Conservation (phyloP, 2,113 vertebrate species). For the Paralichthys olivaceus region DNA sequence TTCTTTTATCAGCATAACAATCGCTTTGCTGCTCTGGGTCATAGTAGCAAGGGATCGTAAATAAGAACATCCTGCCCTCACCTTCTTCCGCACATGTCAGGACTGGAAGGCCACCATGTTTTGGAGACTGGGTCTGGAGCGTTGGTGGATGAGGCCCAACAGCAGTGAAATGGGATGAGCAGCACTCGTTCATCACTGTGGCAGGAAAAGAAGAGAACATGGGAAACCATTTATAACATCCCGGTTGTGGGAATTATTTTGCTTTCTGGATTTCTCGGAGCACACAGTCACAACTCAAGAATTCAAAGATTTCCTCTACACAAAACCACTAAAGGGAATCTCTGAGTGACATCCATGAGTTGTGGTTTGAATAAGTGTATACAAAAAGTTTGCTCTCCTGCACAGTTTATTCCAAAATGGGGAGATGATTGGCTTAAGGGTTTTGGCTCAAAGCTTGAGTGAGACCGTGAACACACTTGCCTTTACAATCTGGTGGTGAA, state of each 20-base stretch:
- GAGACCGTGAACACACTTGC: not conserved
- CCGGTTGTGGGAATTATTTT: not conserved
- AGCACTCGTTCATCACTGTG: not conserved
- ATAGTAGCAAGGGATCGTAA: conserved; percentile 52
- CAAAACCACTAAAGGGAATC: not conserved
- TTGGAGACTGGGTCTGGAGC: conserved; percentile 12
- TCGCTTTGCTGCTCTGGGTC: conserved; percentile 48
- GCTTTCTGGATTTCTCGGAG: conserved; percentile 5
- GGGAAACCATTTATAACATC: conserved; percentile 20
- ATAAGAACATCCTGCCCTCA: conserved; percentile 74
- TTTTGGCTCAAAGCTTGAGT: not conserved
- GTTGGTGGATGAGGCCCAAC: not conserved
- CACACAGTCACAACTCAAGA: conserved; percentile 9
- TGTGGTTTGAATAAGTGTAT: not conserved
- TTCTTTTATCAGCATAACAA: conserved; percentile 73
- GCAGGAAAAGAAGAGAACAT: conserved; percentile 28
- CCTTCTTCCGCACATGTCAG: conserved; percentile 53
- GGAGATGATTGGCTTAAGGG: not conserved
- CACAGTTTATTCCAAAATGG: not conserved
- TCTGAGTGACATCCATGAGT: conserved; percentile 1
- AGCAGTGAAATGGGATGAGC: conserved; percentile 1
- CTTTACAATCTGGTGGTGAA: not conserved
- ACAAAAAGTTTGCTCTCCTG: not conserved
- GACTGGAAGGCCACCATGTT: conserved; percentile 13
- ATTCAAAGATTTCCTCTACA: conserved; percentile 16